Base-by-base conservation (phyloP, 2,888 invertebrate genomes). In the Ornithoptera priamus region DNA sequence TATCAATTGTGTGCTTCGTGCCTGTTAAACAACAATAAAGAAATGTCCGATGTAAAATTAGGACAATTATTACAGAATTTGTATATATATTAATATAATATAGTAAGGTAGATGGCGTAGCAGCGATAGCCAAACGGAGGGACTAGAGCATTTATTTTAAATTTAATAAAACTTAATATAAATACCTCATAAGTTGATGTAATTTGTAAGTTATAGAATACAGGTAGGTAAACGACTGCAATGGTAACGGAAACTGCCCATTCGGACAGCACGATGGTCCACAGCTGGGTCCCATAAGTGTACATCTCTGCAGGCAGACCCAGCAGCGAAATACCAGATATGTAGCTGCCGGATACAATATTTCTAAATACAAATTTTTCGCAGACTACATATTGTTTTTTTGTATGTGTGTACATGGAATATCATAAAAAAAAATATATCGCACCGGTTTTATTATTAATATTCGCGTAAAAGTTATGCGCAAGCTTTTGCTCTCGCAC, bases 261-360 rank as follows among this genome's bases (percentile, higher is more conserved):
- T 85, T 96, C 95, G 0, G 95, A 94, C 36, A 94, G 82, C 3
- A 95, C 91, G 68, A 95, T 92, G 79, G 94, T 93, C 95, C 95
- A 95, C 65, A 95, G 93, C 81, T 96, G 96, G 0, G 96, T 95
- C 2, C 96, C 96, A 77, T 95, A 96, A 0, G 95, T 95, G 80
- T 96, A 96, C 93, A 96, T 95, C 88, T 96, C 96, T 1, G 96
- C 95, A 0, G 96, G 96, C 36, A 95, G 88, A 18, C 96, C 96
- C 71, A 96, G 86, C 68, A 96, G 89, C 36, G 95, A 95, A 72
- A 96, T 96, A 3, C 96, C 96, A 42, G 96, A 96, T 76, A 96
- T 94, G 79, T 96, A 96, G 86, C 96, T 96, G 89, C 7, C n/a
- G 30, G 15, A n/a, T 3, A 22, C 22, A 58, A 22, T 22, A n/a